Base-by-base conservation (phyloP, 2,797 vertebrate genomes). In the Echiichthys vipera region DNA sequence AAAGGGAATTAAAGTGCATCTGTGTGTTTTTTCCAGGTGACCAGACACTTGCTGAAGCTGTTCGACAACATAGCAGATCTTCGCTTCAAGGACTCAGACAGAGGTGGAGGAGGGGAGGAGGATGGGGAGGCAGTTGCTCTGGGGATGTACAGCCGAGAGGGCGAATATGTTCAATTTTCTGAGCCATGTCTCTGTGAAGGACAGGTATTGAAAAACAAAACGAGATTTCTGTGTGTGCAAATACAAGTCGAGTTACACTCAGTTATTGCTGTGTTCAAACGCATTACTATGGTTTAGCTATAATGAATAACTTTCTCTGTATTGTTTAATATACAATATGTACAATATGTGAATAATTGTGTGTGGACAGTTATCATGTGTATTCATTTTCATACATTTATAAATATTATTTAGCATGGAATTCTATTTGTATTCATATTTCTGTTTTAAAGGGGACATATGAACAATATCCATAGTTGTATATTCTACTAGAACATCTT, bases 141-240 rank as follows among this genome's bases (percentile, higher is more conserved):
- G 47, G 94, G 95, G 83, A 95, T 95, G 93, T 96, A 94, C 85
- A 96, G 95, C 82, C 84, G 85, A 80, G 94, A 94, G 84, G 88
- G 92, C 85, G 94, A 95, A 77, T 95, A 93, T 75, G 89, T 94
- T 67, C 62, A 82, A 0, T 95, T 95, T 90, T 92, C 93, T 49
- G 83, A 95, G 30, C 75, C 85, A 0, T 94, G 86, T 77, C 59
- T 93, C 65, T 95, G 92, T 80, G 61, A 95, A 77, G 94, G 93
- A 76, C 89, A 94, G 87, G 90, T 94, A 91, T 50, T 36, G 37
- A 49, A 74, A 69, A 80, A 24, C 14, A 10, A 20, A 14, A 17
- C 27, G 1, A 14, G n/a, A 9, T 78, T 65, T 59, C 9, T 40
- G 0, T 68, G 13, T 15, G n/a, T 77, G 14, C 7, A 55, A 27